These are phyloP conservation scores for Protodeltote pygarga DNA, from an alignment of 2,888 invertebrate genomes.

Conservation along the genomic window DNA sequence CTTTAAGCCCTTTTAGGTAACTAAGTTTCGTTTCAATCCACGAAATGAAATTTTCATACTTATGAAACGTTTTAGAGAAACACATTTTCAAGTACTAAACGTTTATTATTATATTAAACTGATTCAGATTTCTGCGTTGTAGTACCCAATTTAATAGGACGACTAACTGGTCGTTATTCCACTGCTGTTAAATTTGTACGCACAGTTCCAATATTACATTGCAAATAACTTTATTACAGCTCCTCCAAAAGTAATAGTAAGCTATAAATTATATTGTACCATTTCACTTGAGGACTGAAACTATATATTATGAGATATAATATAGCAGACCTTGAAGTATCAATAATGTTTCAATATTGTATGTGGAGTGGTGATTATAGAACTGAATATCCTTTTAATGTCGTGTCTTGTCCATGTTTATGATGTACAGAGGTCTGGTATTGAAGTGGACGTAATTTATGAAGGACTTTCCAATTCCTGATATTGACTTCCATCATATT, in stretches of 20 bases:
- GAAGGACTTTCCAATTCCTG: too few relatives aligned
- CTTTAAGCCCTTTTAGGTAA: too few relatives aligned
- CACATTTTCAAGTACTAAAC: slow-evolving; percentile 21
- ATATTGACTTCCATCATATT: too few relatives aligned
- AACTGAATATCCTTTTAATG: not conserved
- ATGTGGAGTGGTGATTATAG: not conserved
- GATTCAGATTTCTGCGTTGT: slow-evolving; percentile 10
- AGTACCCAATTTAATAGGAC: slow-evolving; percentile 3
- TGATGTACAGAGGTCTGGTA: not conserved
- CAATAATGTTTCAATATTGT: not conserved
- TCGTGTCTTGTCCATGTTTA: not conserved
- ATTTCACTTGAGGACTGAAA: slow-evolving; percentile 4
- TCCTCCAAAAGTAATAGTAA: slow-evolving; percentile 5
- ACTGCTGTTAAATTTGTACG: slow-evolving; percentile 9
- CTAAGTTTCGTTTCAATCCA: too few relatives aligned
- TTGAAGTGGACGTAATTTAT: not conserved
- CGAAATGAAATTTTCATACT: too few relatives aligned
- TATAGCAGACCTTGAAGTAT: not conserved
- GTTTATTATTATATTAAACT: slow-evolving; percentile 18
- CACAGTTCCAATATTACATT: slow-evolving; percentile 22
- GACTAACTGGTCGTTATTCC: slow-evolving; percentile 10
- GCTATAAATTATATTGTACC: slow-evolving; percentile 17
- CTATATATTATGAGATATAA: not conserved
- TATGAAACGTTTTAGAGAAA: too few relatives aligned
- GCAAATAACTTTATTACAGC: slow-evolving; percentile 27